These are phyloP conservation scores for Echeneis naucrates DNA, from an alignment of 2,797 vertebrate genomes.

Conservation along the genomic window DNA sequence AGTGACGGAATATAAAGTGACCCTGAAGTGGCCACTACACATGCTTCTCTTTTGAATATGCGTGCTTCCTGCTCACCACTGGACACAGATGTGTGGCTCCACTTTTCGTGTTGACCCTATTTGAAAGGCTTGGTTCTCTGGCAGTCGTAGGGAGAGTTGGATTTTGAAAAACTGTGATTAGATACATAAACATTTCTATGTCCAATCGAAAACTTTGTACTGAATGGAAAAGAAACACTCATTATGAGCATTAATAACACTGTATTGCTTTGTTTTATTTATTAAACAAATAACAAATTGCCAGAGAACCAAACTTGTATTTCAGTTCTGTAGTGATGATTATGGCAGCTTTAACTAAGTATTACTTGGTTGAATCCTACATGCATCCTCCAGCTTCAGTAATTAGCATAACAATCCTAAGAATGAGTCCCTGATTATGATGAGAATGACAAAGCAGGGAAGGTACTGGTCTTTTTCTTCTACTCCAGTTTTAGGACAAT, in stretches of 20 bases:
- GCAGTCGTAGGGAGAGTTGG: slow-evolving; percentile 22
- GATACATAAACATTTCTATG: slow-evolving; percentile 21
- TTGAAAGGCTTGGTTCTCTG: slow-evolving; percentile 57
- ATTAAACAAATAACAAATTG: slow-evolving; percentile 22
- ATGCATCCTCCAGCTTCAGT: neutral
- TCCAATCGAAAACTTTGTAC: slow-evolving; percentile 30
- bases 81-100: slow-evolving; percentile 10
- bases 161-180: slow-evolving; percentile 35
- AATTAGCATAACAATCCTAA: neutral
- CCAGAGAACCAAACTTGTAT: slow-evolving; percentile 54
- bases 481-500: slow-evolving; percentile 5
- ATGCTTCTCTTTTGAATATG: slow-evolving; percentile 43
- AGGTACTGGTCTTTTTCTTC: neutral
- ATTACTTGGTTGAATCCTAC: slow-evolving; percentile 11
- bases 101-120: neutral
- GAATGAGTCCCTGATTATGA: neutral
- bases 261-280: neutral
- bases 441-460: neutral
- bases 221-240: slow-evolving; percentile 16
- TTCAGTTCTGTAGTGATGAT: neutral
- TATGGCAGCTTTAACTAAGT: neutral
- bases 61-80: slow-evolving; percentile 27
- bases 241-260: neutral
- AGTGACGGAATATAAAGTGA: slow-evolving; percentile 29
- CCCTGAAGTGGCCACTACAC: slow-evolving; percentile 23